phyloP scores from a whole-genome alignment of 2,888 invertebrate species.

The Bruchidius siliquastri region DNA sequence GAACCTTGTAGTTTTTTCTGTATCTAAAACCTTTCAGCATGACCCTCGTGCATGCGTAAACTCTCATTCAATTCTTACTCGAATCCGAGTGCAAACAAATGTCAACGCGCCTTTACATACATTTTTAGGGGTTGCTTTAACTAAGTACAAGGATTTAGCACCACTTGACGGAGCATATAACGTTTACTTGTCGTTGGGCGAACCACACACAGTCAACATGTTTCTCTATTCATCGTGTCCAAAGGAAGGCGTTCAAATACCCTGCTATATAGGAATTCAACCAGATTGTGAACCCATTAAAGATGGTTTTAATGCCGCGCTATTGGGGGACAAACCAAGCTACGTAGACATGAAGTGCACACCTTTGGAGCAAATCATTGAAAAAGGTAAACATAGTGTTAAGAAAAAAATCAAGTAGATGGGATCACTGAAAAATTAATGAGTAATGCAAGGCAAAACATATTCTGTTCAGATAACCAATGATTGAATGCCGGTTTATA shows the following conservation, averaged over 20 bases:
- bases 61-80: too few species aligned
- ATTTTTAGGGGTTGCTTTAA: slow-evolving; percentile 25
- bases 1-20: too few species aligned
- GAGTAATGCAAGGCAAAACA: too few species aligned
- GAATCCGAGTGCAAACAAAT: too few species aligned
- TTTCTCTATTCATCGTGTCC: slow-evolving; percentile 23
- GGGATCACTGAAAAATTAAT: too few species aligned
- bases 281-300: background rate
- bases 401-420: too few species aligned
- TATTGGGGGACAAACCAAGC: slow-evolving; percentile 1
- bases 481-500: too few species aligned
- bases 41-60: too few species aligned
- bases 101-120: too few species aligned
- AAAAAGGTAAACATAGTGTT: background rate
- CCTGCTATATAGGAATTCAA: background rate
- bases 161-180: slow-evolving; percentile 32
- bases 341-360: background rate
- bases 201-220: slow-evolving; percentile 30
- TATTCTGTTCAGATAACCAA: too few species aligned
- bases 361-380: background rate
- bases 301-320: slow-evolving; percentile 16
- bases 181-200: slow-evolving; percentile 33
- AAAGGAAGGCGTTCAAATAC: background rate
- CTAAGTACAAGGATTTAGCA: slow-evolving; percentile 28
- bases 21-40: too few species aligned